Percentiles rank a stretch among this genome's conserved stretches.
These are phyloP conservation scores for Xyrichtys novacula DNA, from an alignment of 2,797 vertebrate genomes.

Conservation along the genomic window DNA sequence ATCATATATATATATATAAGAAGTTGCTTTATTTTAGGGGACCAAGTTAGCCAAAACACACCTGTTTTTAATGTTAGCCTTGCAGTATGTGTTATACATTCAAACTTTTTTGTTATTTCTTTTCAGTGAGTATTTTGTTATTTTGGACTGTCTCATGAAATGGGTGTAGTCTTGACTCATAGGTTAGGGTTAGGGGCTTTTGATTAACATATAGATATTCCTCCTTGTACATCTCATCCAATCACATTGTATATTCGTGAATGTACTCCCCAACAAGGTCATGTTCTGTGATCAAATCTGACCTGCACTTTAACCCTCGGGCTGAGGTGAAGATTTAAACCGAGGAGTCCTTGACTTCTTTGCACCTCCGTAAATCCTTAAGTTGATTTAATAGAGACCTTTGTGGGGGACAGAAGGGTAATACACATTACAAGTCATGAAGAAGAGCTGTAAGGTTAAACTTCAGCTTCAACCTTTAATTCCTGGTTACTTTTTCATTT, in stretches of 20 bases:
- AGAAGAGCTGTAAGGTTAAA: background rate
- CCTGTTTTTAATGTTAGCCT: too few species aligned
- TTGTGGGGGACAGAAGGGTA: too few species aligned
- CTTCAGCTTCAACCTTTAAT: slow-evolving; percentile 18
- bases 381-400: slow-evolving; percentile 50
- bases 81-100: too few species aligned
- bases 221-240: background rate
- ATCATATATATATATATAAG: too few species aligned
- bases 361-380: slow-evolving; percentile 13
- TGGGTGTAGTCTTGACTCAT: too few species aligned
- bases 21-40: too few species aligned
- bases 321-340: slow-evolving; percentile 44
- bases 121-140: too few species aligned
- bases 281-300: slow-evolving; percentile 30
- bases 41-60: too few species aligned
- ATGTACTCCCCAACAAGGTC: slow-evolving; percentile 21
- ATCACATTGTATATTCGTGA: background rate
- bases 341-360: slow-evolving; percentile 52
- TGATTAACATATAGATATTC: slow-evolving; percentile 9
- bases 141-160: too few species aligned
- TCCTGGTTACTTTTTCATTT: slow-evolving; percentile 27
- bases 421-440: background rate
- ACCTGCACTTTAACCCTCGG: slow-evolving; percentile 30
- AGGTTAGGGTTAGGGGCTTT: too few species aligned
- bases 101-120: too few species aligned